A percentile compares a stretch with the other conserved stretches of the same genome.
Evolutionary conservation across 2,113 vertebrate genomes (phyloP).

Genomic region (Tiliqua scincoides): DNA sequence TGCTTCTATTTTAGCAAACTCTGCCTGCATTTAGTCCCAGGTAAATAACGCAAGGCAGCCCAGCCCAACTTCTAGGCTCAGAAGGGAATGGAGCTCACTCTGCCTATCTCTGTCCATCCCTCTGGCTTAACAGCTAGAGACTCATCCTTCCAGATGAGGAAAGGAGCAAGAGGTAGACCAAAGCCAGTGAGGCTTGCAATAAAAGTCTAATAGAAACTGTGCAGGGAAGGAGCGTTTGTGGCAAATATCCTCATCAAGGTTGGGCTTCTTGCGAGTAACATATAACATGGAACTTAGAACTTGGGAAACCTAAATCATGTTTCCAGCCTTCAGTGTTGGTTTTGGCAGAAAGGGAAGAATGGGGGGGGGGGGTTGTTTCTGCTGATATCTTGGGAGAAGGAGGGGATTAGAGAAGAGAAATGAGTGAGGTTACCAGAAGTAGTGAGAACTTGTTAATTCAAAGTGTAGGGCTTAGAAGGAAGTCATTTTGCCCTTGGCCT

Average conservation of each 20-base stretch:
- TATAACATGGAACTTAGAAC: background rate
- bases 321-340: background rate
- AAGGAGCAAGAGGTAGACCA: background rate
- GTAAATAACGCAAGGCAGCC: conserved; percentile 63
- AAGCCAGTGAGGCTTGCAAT: background rate
- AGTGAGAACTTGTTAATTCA: background rate
- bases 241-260: background rate
- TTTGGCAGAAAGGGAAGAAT: background rate
- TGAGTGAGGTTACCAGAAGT: background rate
- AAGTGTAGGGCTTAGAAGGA: background rate
- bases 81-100: background rate
- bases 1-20: conserved; percentile 79
- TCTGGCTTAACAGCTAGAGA: background rate
- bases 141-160: background rate
- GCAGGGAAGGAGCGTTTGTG: background rate
- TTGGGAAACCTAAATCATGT: background rate
- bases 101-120: background rate
- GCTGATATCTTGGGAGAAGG: background rate
- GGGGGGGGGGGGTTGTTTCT: background rate
- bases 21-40: conserved; percentile 73
- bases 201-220: background rate
- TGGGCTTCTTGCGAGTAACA: background rate
- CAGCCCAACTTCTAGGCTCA: background rate
- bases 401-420: too few species aligned
- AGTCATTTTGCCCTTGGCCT: background rate